phyloP scores from a whole-genome alignment of 2,113 vertebrate genomes.

The Geococcyx californianus region DNA sequence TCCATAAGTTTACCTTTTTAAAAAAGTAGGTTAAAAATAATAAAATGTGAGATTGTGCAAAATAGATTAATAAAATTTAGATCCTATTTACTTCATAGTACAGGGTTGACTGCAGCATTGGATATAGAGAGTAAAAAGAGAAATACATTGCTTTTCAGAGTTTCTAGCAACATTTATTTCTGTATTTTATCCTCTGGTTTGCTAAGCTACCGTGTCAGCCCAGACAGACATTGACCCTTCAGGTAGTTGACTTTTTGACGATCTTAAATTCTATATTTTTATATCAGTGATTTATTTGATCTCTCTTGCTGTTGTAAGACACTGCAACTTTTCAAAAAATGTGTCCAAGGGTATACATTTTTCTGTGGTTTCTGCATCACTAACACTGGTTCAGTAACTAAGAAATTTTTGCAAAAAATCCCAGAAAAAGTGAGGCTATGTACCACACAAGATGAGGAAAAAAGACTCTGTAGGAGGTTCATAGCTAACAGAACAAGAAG shows the following conservation, averaged over 20 bases:
- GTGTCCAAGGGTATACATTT: not conserved
- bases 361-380: not conserved
- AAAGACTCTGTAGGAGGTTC: not conserved
- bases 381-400: not conserved
- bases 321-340: not conserved
- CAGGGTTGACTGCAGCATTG: not conserved
- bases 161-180: not conserved
- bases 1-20: not conserved
- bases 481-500: not conserved
- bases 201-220: not conserved
- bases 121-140: not conserved
- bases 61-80: not conserved
- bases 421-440: not conserved
- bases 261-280: not conserved
- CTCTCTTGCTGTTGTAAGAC: not conserved
- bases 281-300: not conserved
- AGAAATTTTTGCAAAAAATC: not conserved
- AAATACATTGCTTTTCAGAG: not conserved
- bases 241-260: not conserved
- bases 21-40: not conserved
- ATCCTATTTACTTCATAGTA: not conserved
- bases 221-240: not conserved
- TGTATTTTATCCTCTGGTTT: not conserved
- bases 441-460: fast-evolving
- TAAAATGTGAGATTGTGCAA: not conserved